These are phyloP conservation scores for Hapalemur alaotrensis DNA, from an alignment of 2,797 vertebrate genomes.

Conservation along the genomic window DNA sequence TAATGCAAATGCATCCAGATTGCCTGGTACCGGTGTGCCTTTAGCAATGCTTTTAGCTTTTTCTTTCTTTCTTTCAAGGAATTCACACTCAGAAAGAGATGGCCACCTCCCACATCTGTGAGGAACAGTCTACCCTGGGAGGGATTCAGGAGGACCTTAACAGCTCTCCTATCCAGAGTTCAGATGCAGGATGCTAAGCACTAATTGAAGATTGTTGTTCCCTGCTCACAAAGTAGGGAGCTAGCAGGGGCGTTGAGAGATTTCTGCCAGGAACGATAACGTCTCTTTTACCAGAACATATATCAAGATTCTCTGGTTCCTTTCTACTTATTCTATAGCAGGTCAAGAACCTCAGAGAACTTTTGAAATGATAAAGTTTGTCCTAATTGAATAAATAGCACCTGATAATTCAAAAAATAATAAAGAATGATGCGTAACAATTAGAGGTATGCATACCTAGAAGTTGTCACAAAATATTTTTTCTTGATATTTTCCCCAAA, in stretches of 20 bases:
- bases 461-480: not conserved
- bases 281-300: constrained; percentile 30
- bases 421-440: not conserved
- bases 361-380: constrained; percentile 20
- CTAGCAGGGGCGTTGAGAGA: not conserved
- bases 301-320: not conserved
- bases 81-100: not conserved
- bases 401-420: not conserved
- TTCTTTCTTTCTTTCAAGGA: not conserved
- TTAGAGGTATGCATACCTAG: not conserved
- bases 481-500: not conserved
- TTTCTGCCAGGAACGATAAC: constrained; percentile 44
- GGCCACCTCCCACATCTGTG: not conserved
- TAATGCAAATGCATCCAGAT: not conserved
- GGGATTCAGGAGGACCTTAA: no score
- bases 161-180: not conserved
- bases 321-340: constrained; percentile 41
- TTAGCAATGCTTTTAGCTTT: not conserved
- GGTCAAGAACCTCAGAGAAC: not conserved
- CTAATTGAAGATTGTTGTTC: not conserved
- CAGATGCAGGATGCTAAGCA: not conserved
- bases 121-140: not conserved
- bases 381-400: not conserved
- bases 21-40: not conserved
- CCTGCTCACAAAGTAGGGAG: not conserved